Conservation (phyloP, 1,140 invertebrate genomes). For the Bombus turneri region DNA sequence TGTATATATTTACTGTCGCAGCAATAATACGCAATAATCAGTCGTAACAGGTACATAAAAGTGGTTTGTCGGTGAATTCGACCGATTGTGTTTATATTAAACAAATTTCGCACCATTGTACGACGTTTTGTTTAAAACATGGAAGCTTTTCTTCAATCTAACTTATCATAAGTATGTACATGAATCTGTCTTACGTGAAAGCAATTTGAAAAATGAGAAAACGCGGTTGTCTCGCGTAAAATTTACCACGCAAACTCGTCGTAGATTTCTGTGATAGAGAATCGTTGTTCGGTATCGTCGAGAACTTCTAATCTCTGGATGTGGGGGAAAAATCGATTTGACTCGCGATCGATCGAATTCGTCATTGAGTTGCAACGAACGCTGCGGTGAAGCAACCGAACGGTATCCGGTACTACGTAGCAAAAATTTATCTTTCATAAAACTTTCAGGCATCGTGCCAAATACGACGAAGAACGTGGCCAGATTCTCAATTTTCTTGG, state of each 20-base stretch:
- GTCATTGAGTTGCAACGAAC: conserved; percentile 7
- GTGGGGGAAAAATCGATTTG: background rate
- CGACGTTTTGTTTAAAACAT: background rate
- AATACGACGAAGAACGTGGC: conserved; percentile 7
- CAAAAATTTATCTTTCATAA: conserved; percentile 11
- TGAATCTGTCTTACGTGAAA: background rate
- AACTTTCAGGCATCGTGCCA: conserved; percentile 7
- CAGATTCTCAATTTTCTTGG: background rate
- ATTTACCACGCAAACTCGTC: background rate
- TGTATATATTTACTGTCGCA: conserved; percentile 43
- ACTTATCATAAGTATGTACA: background rate
- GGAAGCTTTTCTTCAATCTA: background rate
- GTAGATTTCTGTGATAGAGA: background rate
- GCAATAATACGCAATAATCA: conserved; percentile 52
- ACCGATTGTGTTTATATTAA: conserved; percentile 15
- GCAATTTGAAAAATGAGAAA: background rate
- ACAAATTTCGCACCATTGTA: background rate
- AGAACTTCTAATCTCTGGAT: background rate
- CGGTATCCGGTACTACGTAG: background rate
- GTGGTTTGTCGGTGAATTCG: conserved; percentile 36
- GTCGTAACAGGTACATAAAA: conserved; percentile 65
- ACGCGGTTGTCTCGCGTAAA: background rate
- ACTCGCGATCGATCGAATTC: conserved; percentile 14
- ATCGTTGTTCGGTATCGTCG: background rate
- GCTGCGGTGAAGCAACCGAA: conserved; percentile 1